Evolutionary conservation across 2,113 vertebrate species (phyloP).

Genomic region (Hystrix cristata): DNA sequence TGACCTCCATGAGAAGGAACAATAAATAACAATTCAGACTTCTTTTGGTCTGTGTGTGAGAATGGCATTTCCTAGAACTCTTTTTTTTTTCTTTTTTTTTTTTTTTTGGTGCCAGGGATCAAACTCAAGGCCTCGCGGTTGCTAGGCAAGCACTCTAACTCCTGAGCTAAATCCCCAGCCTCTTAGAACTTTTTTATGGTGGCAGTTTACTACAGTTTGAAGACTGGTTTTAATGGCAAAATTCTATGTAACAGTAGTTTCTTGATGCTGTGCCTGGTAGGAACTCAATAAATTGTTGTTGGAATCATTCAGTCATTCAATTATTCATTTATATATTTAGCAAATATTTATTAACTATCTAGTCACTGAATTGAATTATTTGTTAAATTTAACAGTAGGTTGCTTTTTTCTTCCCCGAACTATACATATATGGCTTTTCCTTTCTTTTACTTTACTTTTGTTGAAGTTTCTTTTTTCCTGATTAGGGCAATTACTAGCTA

Average conservation of each 20-base stretch:
- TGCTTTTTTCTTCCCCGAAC: neutral
- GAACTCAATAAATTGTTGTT: conserved; percentile 44
- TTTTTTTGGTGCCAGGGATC: neutral
- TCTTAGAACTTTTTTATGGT: neutral
- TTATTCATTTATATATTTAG: conserved; percentile 40
- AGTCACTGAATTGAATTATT: conserved; percentile 56
- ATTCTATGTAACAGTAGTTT: conserved; percentile 9
- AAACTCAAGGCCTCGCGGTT: neutral
- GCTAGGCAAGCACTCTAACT: neutral
- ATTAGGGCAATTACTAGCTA: conserved; percentile 29
- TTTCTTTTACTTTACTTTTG: neutral
- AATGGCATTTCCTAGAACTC: neutral
- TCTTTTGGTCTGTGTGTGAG: neutral
- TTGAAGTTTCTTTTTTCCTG: neutral
- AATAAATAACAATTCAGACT: neutral
- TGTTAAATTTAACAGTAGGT: conserved; percentile 16
- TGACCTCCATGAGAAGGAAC: neutral
- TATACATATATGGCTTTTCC: neutral
- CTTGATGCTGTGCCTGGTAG: neutral
- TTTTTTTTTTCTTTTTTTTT: neutral
- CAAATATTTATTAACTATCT: conserved; percentile 51
- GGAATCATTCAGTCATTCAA: conserved; percentile 41
- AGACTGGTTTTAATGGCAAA: conserved; percentile 32
- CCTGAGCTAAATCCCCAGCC: neutral
- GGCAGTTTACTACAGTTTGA: conserved; percentile 5